Conservation (phyloP, 1,140 invertebrate species). For the Pseudomyrmex sp. region DNA sequence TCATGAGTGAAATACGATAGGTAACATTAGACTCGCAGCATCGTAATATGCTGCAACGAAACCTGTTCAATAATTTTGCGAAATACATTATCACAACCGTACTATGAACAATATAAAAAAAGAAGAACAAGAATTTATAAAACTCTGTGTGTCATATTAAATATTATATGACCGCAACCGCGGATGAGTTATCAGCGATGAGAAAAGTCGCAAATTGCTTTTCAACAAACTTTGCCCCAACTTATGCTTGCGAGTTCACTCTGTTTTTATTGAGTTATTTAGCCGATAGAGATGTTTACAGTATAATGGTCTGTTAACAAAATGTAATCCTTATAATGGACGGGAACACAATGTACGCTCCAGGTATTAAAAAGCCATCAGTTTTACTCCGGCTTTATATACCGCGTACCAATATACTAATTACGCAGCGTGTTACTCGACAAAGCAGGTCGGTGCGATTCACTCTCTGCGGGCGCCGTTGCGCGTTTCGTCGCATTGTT, state of each 20-base stretch:
- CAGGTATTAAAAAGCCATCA: conserved; percentile 17
- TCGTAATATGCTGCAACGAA: not conserved
- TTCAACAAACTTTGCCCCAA: not conserved
- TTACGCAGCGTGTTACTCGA: conserved; percentile 34
- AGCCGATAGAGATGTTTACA: not conserved
- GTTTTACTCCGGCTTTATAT: conserved; percentile 28
- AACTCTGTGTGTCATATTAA: too few species aligned
- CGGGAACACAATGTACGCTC: conserved; percentile 12
- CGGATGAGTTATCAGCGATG: not conserved
- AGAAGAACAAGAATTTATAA: not conserved
- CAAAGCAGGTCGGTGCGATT: conserved; percentile 29
- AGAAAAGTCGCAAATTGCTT: conserved; percentile 17
- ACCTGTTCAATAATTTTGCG: not conserved
- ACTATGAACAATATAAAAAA: not conserved
- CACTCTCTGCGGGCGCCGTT: conserved; percentile 1
- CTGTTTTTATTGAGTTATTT: not conserved
- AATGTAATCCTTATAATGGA: conserved; percentile 27
- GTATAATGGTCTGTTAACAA: conserved; percentile 20
- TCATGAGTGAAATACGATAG: conserved; percentile 33
- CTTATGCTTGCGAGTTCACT: not conserved
- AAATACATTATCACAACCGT: not conserved
- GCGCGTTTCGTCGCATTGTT: conserved; percentile 5
- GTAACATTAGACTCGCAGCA: not conserved
- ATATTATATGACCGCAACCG: too few species aligned
- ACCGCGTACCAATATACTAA: conserved; percentile 31